Base-by-base conservation (phyloP, 2,888 invertebrate species). In the Aphelenchoides bicaudatus region DNA sequence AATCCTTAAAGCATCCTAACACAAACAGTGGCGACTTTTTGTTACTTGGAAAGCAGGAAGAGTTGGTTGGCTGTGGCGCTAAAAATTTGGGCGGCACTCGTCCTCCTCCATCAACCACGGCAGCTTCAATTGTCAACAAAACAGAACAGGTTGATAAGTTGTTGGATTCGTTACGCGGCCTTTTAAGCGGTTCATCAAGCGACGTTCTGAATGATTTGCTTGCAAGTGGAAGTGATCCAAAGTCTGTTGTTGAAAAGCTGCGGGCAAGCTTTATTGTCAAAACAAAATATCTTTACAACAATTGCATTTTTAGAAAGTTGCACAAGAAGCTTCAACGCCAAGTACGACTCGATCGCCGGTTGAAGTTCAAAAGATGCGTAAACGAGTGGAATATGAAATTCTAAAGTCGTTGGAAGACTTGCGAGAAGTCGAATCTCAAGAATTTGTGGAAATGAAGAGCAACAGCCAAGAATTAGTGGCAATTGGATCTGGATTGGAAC, bases 1-100 rank as follows among this genome's bases (percentile, higher is more conserved):
- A 65, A 28, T 34, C 57, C n/a, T 37, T 48, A 39, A 48, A 50
- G 6, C 67, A 65, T 47, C 67, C 63, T 25, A 47, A 52, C 28
- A 55, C 65, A 4, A 65, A 65, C 46, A 65, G 65, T 39, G 65
- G 67, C 3, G 65, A 65, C 39, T 38, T 65, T 30, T 34, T 59
- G 29, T 25, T 55, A 8, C 34, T 34, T 25, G 39, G 43, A 3
- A 59, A 58, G 8, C 43, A 59, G 29, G 60, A 58, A 27, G 57
- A 58, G 21, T 2, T 51, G 6, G 25, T 51, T 30, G 52, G 52
- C 4, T 51, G 52, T 30, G 52, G 52, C 2, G 52, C 52, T 8
- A 51, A 51, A 51, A 51, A 51, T 29, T 16, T 51, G 2, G 49
- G 49, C 16, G 34, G 5, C 37, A 48, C 49, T 16, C 31, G 37